phyloP scores from a whole-genome alignment of 2,797 vertebrate genomes.

The Karalla daura region DNA sequence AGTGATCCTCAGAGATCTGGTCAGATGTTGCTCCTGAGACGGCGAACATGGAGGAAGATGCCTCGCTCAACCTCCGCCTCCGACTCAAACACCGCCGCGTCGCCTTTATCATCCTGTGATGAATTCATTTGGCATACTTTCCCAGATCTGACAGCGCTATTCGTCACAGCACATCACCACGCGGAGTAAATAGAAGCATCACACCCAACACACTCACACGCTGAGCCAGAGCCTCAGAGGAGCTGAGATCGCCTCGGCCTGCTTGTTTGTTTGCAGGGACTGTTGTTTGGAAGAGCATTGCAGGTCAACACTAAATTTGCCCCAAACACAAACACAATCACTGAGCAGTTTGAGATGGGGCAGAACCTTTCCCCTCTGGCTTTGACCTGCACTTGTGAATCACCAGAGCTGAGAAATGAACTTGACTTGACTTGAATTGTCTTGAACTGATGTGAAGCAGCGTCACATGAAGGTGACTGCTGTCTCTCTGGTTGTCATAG shows the following conservation, averaged over 20 bases:
- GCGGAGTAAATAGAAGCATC: conserved; percentile 35
- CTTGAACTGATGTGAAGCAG: too few relatives aligned
- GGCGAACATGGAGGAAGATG: too few relatives aligned
- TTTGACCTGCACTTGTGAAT: too few relatives aligned
- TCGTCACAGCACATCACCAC: conserved; percentile 42
- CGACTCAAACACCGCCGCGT: conserved; percentile 15
- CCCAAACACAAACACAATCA: too few relatives aligned
- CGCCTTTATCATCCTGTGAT: conserved; percentile 35
- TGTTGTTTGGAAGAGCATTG: neutral
- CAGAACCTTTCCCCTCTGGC: too few relatives aligned
- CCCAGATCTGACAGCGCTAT: conserved; percentile 49
- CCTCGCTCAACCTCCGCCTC: conserved; percentile 26
- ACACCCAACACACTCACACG: conserved; percentile 25
- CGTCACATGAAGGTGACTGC: too few relatives aligned
- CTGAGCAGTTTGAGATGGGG: too few relatives aligned
- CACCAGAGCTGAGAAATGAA: too few relatives aligned
- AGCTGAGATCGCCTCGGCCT: conserved; percentile 19
- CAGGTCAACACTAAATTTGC: neutral
- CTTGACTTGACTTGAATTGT: too few relatives aligned
- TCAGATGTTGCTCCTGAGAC: conserved; percentile 1
- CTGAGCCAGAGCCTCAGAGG: neutral
- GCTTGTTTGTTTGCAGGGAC: conserved; percentile 6
- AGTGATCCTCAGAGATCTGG: conserved; percentile 33
- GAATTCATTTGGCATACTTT: conserved; percentile 46
- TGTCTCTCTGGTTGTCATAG: too few relatives aligned